phyloP scores from a whole-genome alignment of 1,140 invertebrate species.

The Leptoteleia sp. region DNA sequence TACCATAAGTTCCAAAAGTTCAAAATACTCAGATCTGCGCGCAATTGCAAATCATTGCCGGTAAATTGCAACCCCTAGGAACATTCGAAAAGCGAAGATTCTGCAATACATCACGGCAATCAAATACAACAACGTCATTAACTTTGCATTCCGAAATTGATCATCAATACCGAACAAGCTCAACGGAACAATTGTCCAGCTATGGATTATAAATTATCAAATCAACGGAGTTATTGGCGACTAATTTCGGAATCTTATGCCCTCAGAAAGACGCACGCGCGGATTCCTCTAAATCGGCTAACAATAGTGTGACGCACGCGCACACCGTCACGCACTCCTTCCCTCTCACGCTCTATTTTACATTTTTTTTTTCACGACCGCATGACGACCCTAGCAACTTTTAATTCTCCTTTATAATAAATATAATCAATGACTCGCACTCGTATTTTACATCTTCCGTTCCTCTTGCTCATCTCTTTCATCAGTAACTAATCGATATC shows the following conservation, averaged over 20 bases:
- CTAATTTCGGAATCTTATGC: too few species aligned
- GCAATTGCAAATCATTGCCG: background rate
- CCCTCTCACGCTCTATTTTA: slow-evolving; percentile 38
- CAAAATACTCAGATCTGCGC: background rate
- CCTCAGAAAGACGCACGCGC: background rate
- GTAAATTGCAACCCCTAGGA: slow-evolving; percentile 12
- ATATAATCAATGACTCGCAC: slow-evolving; percentile 80
- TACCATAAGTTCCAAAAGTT: slow-evolving; percentile 1
- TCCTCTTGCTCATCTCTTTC: slow-evolving; percentile 53
- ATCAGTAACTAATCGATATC: slow-evolving; percentile 80
- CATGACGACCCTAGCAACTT: slow-evolving; percentile 67
- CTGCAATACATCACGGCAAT: background rate
- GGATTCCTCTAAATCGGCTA: slow-evolving; percentile 13
- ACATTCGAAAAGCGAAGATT: slow-evolving; percentile 23
- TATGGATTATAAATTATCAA: too few species aligned
- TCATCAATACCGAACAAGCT: too few species aligned
- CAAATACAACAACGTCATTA: slow-evolving; percentile 2
- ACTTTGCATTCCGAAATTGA: too few species aligned
- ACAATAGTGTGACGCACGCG: slow-evolving; percentile 14
- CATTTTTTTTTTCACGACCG: slow-evolving; percentile 60
- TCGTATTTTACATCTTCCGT: slow-evolving; percentile 80
- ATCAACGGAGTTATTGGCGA: too few species aligned
- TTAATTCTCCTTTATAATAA: slow-evolving; percentile 74
- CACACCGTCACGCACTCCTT: background rate
- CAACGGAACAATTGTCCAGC: too few species aligned